Evolutionary conservation across 1,140 invertebrate species (phyloP), one percentile per base, ranked within the genome.

Genomic region (Pygmarrhopalites habei): DNA sequence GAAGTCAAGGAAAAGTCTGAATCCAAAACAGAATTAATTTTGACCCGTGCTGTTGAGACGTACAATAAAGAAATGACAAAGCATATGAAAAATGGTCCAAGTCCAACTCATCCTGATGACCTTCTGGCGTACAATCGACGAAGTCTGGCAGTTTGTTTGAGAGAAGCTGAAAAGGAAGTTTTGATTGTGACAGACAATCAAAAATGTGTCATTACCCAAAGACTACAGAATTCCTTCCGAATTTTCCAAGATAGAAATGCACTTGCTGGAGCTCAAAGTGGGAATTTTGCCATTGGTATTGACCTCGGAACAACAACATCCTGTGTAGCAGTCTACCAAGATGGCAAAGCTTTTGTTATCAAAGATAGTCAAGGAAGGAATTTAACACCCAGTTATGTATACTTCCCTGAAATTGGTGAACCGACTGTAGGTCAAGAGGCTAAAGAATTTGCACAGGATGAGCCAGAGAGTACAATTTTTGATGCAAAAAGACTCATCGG

Each of bases 221-320:
- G 35, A 17, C 35, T 39, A 10, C 35, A 39, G 35, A 39, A 17
- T 7, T 39, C 35, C 10, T 39, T 39, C 17, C 35, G 17, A 17
- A 39, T 39, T 39, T 39, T 39, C 35, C 35, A 10, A 17, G 35
- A 39, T 39, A 39, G 17, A 39, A 39, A 39, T 39, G 35, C 35
- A 7, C 7, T 39, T 17, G 35, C 35, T 17, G 10, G 17, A 7
- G 35, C 35, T 39, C 35, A 39, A 17, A 7, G 35, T 10, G 10
- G 17, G 10, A 39, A 39, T 17, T 10, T 39, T 26, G 58, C 62
- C 1, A 94, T 98, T 72, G 94, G 94, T 72, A 96, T 98, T 72
- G 95, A 98, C 82, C 81, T 98, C 74, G 94, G 94, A 29, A 98
- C 95, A 46, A 98, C 95, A 41, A 96, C 96, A 77, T 97, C 93